Conservation (phyloP, 2,797 vertebrate species). For the Eptatretus atami region DNA sequence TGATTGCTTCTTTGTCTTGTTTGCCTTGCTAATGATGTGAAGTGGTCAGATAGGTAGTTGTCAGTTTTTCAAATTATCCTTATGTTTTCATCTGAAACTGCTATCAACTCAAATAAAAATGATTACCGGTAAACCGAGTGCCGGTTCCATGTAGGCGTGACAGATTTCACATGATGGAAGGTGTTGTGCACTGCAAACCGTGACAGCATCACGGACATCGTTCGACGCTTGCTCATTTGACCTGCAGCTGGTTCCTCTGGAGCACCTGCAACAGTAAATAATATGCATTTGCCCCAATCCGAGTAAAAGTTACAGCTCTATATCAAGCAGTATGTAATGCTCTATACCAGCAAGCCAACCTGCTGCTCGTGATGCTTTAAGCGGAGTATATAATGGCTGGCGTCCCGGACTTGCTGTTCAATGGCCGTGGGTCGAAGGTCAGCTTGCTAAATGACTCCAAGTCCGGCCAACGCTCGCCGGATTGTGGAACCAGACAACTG, state of each 20-base stretch:
- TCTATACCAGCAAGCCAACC: too few species aligned
- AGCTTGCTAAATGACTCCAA: constrained; percentile 54
- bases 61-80: too few species aligned
- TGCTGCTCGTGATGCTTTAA: constrained; percentile 6
- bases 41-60: too few species aligned
- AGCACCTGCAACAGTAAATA: not conserved
- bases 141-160: constrained; percentile 56
- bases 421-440: constrained; percentile 41
- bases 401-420: constrained; percentile 39
- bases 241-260: not conserved
- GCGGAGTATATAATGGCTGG: constrained; percentile 44
- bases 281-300: too few species aligned
- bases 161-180: constrained; percentile 96
- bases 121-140: constrained; percentile 10
- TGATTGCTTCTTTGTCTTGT: too few species aligned
- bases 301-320: too few species aligned
- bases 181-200: constrained; percentile 70
- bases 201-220: constrained; percentile 55
- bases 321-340: too few species aligned
- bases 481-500: constrained; percentile 16
- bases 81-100: too few species aligned
- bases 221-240: constrained; percentile 23
- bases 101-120: too few species aligned
- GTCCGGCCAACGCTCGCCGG: constrained; percentile 47
- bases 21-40: too few species aligned